phyloP scores from a whole-genome alignment of 2,888 invertebrate species.

The Agrotis segetum region DNA sequence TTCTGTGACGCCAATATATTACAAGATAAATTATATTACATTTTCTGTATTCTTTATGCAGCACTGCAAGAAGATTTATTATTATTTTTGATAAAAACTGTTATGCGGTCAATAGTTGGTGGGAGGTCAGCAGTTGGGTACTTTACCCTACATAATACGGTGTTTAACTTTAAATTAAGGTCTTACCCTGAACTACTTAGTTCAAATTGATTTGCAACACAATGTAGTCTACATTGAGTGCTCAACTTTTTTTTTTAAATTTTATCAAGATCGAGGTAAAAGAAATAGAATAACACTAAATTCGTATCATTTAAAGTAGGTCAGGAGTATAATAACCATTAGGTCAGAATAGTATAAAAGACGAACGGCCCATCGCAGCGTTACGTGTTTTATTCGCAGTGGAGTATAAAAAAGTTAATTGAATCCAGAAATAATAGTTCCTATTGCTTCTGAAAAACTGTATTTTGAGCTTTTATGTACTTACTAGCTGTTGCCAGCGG shows the following conservation, averaged over 20 bases:
- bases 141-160: no score
- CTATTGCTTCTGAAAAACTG: background rate
- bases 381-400: background rate
- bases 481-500: no score
- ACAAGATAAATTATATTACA: no score
- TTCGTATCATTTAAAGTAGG: slow-evolving; percentile 12
- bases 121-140: no score
- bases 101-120: no score
- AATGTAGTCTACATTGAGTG: background rate
- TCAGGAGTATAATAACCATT: slow-evolving; percentile 6
- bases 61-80: no score
- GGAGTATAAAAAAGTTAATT: background rate
- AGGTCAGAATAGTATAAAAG: slow-evolving; percentile 7
- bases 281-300: background rate
- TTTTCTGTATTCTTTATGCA: no score
- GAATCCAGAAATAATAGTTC: background rate
- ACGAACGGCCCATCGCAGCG: background rate
- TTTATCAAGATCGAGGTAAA: background rate
- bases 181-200: slow-evolving; percentile 2
- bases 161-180: no score
- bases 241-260: background rate
- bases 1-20: no score
- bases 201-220: slow-evolving; percentile 4
- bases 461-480: no score
- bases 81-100: no score